These are phyloP conservation scores for Epinotia ramella DNA, from an alignment of 2,888 invertebrate species.

Conservation along the genomic window DNA sequence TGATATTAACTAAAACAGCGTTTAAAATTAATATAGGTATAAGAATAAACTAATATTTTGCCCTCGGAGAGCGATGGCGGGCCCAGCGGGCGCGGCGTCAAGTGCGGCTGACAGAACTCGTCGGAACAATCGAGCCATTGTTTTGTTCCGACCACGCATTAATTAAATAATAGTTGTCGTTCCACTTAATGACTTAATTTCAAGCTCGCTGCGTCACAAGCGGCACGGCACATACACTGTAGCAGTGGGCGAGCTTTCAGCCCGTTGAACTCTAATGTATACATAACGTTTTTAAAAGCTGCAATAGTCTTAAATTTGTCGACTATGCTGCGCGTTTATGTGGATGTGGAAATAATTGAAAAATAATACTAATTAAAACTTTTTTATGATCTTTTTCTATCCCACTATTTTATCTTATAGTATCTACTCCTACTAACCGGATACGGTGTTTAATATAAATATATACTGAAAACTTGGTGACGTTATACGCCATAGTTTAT, in stretches of 20 bases:
- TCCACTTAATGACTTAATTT: slow-evolving; percentile 69
- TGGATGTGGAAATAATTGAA: background rate
- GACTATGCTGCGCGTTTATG: background rate
- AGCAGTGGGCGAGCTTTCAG: slow-evolving; percentile 26
- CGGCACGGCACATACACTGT: slow-evolving; percentile 39
- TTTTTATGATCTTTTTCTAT: no score
- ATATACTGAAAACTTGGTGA: no score
- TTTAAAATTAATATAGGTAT: background rate
- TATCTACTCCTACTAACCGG: no score
- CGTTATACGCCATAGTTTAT: no score
- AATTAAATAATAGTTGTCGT: slow-evolving; percentile 67
- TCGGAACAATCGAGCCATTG: slow-evolving; percentile 68
- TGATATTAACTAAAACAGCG: background rate
- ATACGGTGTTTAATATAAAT: no score
- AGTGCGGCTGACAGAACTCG: slow-evolving; percentile 51
- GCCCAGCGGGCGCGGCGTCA: slow-evolving; percentile 50
- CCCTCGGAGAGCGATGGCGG: background rate
- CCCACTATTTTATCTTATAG: no score
- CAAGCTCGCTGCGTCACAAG: slow-evolving; percentile 53
- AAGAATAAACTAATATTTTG: slow-evolving; percentile 12
- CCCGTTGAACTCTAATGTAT: slow-evolving; percentile 35
- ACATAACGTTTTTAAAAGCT: slow-evolving; percentile 8
- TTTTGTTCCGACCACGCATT: slow-evolving; percentile 66
- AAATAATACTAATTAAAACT: no score
- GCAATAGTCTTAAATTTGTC: background rate